Conservation (phyloP, 64 coral and sea anemone genomes). For the Cladopsammia gracilis region DNA sequence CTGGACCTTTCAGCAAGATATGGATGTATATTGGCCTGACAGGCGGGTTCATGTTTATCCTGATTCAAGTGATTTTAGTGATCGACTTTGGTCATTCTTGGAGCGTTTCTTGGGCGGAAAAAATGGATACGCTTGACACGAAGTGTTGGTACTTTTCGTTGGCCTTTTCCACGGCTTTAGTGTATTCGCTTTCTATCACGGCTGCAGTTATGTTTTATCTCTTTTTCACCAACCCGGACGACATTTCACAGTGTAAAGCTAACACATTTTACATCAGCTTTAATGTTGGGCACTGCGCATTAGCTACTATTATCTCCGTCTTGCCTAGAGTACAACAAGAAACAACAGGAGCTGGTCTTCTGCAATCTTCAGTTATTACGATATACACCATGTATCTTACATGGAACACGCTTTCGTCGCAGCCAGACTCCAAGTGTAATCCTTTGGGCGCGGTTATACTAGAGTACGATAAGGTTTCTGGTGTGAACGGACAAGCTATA, state of each 20-base stretch:
- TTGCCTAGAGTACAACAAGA: slow-evolving; percentile 88
- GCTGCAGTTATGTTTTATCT: slow-evolving; percentile 89
- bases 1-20: slow-evolving; percentile 71
- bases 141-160: slow-evolving; percentile 95
- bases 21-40: slow-evolving; percentile 97
- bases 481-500: slow-evolving; percentile 97
- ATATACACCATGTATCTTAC: slow-evolving; percentile 98
- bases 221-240: slow-evolving; percentile 88
- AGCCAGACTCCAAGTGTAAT: slow-evolving; percentile 91
- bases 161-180: slow-evolving; percentile 90
- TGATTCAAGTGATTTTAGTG: slow-evolving; percentile 92
- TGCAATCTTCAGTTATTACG: slow-evolving; percentile 92
- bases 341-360: slow-evolving; percentile 86
- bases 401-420: slow-evolving; percentile 93
- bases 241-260: slow-evolving; percentile 94
- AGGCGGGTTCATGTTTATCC: slow-evolving; percentile 93
- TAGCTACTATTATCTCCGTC: slow-evolving; percentile 93
- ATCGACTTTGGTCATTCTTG: slow-evolving; percentile 97
- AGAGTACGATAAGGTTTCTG: slow-evolving; percentile 96
- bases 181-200: slow-evolving; percentile 90
- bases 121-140: slow-evolving; percentile 87
- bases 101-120: slow-evolving; percentile 96
- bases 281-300: slow-evolving; percentile 88
- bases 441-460: slow-evolving; percentile 90
- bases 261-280: slow-evolving; percentile 98